Conservation (phyloP, 2,888 invertebrate species). For the Apomyelois bistriatella region DNA sequence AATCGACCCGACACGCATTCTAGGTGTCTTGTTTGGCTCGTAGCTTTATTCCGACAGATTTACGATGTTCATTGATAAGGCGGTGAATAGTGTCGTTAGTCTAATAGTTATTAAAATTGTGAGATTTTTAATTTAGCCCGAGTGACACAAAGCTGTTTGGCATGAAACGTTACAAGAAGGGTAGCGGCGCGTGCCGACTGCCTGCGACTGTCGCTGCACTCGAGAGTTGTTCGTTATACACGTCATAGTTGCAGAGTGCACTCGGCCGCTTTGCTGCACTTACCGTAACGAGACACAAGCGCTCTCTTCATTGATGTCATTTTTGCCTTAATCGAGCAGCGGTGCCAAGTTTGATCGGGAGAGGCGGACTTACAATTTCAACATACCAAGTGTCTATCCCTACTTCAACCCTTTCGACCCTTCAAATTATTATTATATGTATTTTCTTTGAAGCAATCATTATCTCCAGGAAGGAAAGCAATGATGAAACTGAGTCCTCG, state of each 20-base stretch:
- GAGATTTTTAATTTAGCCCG: background rate
- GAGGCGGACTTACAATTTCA: conserved; percentile 29
- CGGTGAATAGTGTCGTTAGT: background rate
- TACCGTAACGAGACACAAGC: conserved; percentile 63
- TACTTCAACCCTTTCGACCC: conserved; percentile 16
- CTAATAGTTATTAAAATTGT: background rate
- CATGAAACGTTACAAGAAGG: conserved; percentile 35
- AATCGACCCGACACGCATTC: conserved; percentile 47
- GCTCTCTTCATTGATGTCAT: conserved; percentile 65
- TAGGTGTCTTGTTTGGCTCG: conserved; percentile 42
- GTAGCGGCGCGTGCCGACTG: conserved; percentile 53
- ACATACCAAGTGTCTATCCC: conserved; percentile 16
- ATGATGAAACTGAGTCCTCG: conserved; percentile 47
- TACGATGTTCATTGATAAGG: conserved; percentile 18
- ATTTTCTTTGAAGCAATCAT: conserved; percentile 32
- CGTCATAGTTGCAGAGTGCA: conserved; percentile 66
- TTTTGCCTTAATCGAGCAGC: conserved; percentile 51
- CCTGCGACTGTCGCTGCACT: conserved; percentile 45
- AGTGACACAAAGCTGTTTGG: conserved; percentile 10
- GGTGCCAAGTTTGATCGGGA: conserved; percentile 41
- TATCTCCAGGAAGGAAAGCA: conserved; percentile 43
- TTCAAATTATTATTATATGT: conserved; percentile 17
- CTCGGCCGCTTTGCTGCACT: conserved; percentile 61
- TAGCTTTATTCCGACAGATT: conserved; percentile 36
- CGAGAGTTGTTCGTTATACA: conserved; percentile 70